Conservation (phyloP, 2,797 vertebrate genomes). For the Xiphorhynchus erythropygius region DNA sequence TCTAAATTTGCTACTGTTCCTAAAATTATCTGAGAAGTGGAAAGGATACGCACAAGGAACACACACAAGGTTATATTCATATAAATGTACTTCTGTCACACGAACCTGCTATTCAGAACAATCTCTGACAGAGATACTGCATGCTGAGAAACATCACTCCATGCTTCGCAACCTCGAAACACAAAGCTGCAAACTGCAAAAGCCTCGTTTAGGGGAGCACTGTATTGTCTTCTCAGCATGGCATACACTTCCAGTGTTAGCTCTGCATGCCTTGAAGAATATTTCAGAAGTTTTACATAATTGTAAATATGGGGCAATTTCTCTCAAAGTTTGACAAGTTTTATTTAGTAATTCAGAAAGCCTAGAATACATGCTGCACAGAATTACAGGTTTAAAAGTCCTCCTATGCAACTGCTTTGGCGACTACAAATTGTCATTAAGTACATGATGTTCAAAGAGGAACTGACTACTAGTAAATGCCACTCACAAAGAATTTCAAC, state of each 20-base stretch:
- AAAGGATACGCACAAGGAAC: neutral
- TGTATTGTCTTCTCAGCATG: neutral
- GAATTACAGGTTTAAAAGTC: neutral
- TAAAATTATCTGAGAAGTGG: neutral
- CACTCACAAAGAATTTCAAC: neutral
- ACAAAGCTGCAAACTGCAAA: neutral
- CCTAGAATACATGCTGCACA: neutral
- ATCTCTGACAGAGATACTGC: neutral
- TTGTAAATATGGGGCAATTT: neutral
- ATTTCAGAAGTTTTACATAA: neutral
- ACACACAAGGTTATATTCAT: neutral
- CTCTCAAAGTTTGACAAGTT: neutral
- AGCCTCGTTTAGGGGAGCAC: fast-evolving
- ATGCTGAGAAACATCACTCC: neutral
- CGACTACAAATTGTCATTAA: neutral
- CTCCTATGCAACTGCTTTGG: neutral
- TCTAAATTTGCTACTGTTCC: neutral
- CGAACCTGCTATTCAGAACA: neutral
- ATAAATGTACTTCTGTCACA: neutral
- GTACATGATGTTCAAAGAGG: neutral
- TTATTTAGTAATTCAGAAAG: neutral
- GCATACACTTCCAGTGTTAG: neutral
- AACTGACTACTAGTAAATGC: neutral
- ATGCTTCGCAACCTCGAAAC: fast-evolving
- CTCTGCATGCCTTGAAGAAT: neutral